Conservation (phyloP, 2,888 invertebrate species). For the Nipponacmea schrenckii region DNA sequence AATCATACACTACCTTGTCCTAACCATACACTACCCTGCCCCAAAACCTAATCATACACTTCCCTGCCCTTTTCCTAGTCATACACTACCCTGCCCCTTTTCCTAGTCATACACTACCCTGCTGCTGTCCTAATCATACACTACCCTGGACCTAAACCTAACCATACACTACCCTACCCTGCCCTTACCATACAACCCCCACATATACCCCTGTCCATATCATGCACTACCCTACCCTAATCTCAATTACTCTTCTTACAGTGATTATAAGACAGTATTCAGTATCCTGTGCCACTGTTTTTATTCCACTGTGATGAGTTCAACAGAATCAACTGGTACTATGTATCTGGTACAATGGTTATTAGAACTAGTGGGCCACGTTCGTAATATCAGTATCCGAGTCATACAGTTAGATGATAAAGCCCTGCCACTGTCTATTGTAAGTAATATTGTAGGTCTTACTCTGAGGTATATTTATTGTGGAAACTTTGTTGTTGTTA, state of each 20-base stretch:
- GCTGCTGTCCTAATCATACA: too few relatives aligned
- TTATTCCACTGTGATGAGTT: slow-evolving; percentile 27
- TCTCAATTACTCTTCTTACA: background rate
- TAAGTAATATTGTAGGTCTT: slow-evolving; percentile 11
- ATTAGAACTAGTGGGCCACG: slow-evolving; percentile 59
- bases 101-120: too few relatives aligned
- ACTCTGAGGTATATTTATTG: background rate
- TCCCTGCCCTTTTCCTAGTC: too few relatives aligned
- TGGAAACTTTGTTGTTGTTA: background rate
- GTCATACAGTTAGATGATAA: slow-evolving; percentile 35
- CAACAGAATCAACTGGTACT: slow-evolving; percentile 34
- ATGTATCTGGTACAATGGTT: slow-evolving; percentile 55
- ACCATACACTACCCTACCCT: too few relatives aligned
- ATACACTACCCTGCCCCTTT: too few relatives aligned
- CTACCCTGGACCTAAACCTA: too few relatives aligned
- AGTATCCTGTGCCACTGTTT: slow-evolving; percentile 42
- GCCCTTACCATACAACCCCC: too few relatives aligned
- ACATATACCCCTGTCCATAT: too few relatives aligned
- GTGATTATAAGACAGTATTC: slow-evolving; percentile 13
- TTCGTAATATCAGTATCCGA: slow-evolving; percentile 49
- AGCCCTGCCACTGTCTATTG: slow-evolving; percentile 30
- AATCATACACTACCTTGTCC: too few relatives aligned
- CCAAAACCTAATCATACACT: too few relatives aligned
- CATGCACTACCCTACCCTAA: too few relatives aligned
- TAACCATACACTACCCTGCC: too few relatives aligned